Conservation (phyloP, 1,140 invertebrate species). For the Drosophila chauvacae region DNA sequence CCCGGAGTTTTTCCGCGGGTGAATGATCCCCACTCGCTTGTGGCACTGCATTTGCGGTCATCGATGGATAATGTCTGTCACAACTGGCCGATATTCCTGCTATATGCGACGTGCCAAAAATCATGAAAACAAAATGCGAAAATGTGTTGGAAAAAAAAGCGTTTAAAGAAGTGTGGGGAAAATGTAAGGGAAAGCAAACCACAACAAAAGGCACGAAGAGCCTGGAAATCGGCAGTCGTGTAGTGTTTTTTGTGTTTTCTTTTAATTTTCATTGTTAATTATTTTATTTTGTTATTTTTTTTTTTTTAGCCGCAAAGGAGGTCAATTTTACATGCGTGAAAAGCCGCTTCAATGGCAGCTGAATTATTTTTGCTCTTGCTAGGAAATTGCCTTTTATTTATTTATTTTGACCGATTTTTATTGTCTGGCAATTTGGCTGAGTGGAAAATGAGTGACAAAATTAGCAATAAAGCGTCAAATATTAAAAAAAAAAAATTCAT, state of each 20-base stretch:
- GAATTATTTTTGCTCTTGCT: not conserved
- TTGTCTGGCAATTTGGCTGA: constrained; percentile 40
- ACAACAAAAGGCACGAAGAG: constrained; percentile 15
- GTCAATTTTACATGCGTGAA: constrained; percentile 41
- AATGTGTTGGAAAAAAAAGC: constrained; percentile 32
- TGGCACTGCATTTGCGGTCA: constrained; percentile 23
- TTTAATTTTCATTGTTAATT: constrained; percentile 1
- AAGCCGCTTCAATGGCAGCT: constrained; percentile 18
- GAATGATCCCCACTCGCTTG: constrained; percentile 13
- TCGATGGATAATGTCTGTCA: constrained; percentile 30
- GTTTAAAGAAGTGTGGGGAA: not conserved
- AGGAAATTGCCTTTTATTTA: constrained; percentile 3
- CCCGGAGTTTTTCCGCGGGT: constrained; percentile 16
- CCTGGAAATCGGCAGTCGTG: constrained; percentile 47
- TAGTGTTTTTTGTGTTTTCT: not conserved
- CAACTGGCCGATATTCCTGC: constrained; percentile 26
- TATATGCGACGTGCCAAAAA: constrained; percentile 71
- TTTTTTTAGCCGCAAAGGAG: constrained; percentile 35
- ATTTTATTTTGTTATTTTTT: not conserved
- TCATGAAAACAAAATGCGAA: constrained; percentile 57
- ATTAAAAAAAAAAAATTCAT: not conserved
- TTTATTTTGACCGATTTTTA: constrained; percentile 30
- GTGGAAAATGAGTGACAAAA: constrained; percentile 20
- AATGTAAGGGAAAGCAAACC: constrained; percentile 8
- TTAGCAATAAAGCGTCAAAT: not conserved